Percentiles rank a stretch among this genome's conserved stretches.
Evolutionary conservation across 2,888 invertebrate genomes (phyloP).

Genomic region (Entomobrya proxima): DNA sequence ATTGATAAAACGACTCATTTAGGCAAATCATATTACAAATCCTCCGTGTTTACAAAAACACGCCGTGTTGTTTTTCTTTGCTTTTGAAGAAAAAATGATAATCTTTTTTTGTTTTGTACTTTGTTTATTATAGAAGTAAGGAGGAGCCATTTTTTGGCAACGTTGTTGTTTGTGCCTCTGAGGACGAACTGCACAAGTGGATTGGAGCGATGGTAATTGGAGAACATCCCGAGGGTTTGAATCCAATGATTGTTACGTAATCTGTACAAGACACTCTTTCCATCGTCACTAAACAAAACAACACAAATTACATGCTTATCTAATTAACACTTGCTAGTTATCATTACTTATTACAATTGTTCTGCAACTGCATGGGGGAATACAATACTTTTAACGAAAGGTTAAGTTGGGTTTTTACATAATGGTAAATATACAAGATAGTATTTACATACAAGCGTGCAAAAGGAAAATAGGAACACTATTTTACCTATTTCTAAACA

Average conservation of each 20-base stretch:
- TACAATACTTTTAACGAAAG: conserved; percentile 10
- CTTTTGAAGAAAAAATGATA: background rate
- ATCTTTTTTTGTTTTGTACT: background rate
- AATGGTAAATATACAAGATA: background rate
- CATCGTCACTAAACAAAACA: background rate
- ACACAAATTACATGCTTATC: background rate
- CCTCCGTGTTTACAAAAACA: background rate
- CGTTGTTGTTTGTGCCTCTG: conserved; percentile 86
- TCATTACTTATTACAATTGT: background rate
- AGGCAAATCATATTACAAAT: background rate
- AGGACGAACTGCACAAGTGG: conserved; percentile 88
- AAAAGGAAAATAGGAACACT: background rate
- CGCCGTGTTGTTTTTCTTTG: background rate
- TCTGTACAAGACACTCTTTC: background rate
- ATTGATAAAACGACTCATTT: conserved; percentile 51
- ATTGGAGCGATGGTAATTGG: conserved; percentile 82
- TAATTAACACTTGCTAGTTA: background rate
- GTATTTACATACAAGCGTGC: background rate
- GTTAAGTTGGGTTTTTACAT: conserved; percentile 3
- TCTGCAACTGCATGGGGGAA: conserved; percentile 22
- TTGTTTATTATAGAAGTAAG: conserved; percentile 81
- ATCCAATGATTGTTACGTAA: conserved; percentile 62
- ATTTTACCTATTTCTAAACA: background rate
- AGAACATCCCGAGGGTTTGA: conserved; percentile 73
- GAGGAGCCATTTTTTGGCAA: conserved; percentile 89